Conservation (phyloP, 1,140 invertebrate genomes). For the Lepidurus apus region DNA sequence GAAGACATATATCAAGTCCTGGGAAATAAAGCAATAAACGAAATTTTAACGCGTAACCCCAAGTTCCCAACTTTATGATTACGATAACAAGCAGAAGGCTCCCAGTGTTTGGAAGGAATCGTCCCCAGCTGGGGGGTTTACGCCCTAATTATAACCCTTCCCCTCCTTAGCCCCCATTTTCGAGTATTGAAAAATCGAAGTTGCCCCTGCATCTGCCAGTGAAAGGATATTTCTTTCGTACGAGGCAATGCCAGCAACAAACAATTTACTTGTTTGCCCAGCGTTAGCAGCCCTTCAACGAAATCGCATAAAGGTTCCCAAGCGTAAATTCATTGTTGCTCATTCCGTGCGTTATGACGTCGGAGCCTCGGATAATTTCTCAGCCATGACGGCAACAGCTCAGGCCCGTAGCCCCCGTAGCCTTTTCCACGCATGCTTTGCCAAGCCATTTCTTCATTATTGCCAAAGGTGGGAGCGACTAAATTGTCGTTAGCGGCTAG, state of each 20-base stretch:
- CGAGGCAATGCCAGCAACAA: no score
- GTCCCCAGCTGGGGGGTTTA: no score
- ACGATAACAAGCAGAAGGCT: not conserved
- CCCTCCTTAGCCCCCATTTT: no score
- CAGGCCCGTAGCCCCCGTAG: not conserved
- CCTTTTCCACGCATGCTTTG: constrained; percentile 6
- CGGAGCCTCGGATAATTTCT: not conserved
- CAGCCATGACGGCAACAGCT: not conserved
- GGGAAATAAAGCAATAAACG: not conserved
- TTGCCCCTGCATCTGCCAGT: no score
- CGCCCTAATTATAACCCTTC: no score
- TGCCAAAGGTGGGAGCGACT: not conserved
- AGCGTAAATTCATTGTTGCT: no score
- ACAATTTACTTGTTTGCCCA: no score
- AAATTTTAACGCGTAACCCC: not conserved
- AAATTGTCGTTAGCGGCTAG: not conserved
- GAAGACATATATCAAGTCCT: not conserved
- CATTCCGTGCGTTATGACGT: not conserved
- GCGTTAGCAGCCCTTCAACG: no score
- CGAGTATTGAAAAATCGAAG: no score
- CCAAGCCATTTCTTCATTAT: constrained; percentile 9
- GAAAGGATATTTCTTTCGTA: no score
- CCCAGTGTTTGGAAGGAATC: not conserved
- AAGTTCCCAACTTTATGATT: not conserved
- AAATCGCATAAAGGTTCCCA: no score